phyloP scores from a whole-genome alignment of 2,888 invertebrate species.

The Apomyelois bistriatella region DNA sequence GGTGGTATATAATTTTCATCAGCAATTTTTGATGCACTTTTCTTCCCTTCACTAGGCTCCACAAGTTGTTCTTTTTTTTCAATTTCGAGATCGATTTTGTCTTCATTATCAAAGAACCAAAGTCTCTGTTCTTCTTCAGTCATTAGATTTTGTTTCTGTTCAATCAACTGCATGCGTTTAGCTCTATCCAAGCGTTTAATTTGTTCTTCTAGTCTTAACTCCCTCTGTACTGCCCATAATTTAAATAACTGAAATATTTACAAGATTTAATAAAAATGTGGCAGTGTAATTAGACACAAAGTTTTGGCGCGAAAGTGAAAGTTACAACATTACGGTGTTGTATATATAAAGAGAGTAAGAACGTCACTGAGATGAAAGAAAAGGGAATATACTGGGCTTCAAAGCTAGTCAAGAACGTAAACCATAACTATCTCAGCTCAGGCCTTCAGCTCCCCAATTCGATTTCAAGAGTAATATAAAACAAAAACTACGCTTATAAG shows the following conservation, averaged over 20 bases:
- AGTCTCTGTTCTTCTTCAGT: conserved; percentile 81
- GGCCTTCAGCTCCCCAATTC: too few relatives aligned
- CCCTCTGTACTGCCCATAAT: conserved; percentile 80
- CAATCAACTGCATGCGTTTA: conserved; percentile 57
- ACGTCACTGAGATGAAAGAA: too few relatives aligned
- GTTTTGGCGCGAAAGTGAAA: too few relatives aligned
- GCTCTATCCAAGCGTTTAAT: conserved; percentile 80
- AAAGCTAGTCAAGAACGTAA: too few relatives aligned
- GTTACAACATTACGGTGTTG: too few relatives aligned
- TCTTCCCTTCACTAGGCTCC: conserved; percentile 51
- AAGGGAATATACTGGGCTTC: not conserved
- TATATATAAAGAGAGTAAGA: too few relatives aligned
- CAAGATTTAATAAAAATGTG: too few relatives aligned
- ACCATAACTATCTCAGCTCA: too few relatives aligned
- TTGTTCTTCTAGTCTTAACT: conserved; percentile 80
- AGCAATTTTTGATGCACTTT: conserved; percentile 61
- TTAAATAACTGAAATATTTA: conserved; percentile 69
- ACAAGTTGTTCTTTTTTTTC: conserved; percentile 76
- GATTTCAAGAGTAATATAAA: too few relatives aligned
- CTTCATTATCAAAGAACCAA: conserved; percentile 92
- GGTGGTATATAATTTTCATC: conserved; percentile 87
- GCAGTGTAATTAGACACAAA: too few relatives aligned
- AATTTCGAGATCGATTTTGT: conserved; percentile 85
- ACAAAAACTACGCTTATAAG: too few relatives aligned
- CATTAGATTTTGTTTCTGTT: conserved; percentile 78